Evolutionary conservation across 2,113 vertebrate genomes (phyloP), one percentile per base, ranked within the genome.

Genomic region (Dasyprocta punctata): DNA sequence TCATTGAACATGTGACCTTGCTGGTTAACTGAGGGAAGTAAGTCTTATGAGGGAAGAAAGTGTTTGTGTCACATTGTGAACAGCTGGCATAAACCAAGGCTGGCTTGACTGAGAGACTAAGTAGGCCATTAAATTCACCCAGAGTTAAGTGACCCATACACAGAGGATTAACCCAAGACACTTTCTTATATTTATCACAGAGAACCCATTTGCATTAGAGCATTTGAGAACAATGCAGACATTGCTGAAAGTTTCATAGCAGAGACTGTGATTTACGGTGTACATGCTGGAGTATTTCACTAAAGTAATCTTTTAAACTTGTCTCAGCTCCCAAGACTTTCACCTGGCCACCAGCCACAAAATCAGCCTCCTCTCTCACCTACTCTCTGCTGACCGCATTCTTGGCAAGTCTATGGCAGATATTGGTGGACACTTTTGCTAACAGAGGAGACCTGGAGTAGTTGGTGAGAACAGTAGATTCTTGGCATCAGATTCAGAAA

Each of bases 161-260:
- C 6, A 24, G 41, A 26, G 83, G 44, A 47, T 44, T 33, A 78
- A 14, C 17, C 2, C 14, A 5, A 49, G 71, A 47, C 49, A 36
- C 44, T 80, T 71, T 36, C 73, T 83, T 69, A 86, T 80, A 63
- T 65, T 56, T 49, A 47, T 60, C 4, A 52, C 20, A 71, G 83
- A 78, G 24, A 41, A 77, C 87, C 69, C 41, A 61, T 58, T 91
- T 93, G 41, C 20, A 60, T 22, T 30, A 91, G 84, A 89, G n/a
- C 36, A 67, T 73, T 44, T 24, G 22, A 65, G 28, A 94, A 92
- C 19, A 87, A 26, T 61, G 67, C 61, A 95, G 80, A 71, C 90
- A 69, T 97, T 93, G 83, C 49, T 33, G 69, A 90, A n/a, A n/a
- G 41, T 82, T 91, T 97, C 90, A 30, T 12, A 91, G 71, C 19